Conservation (phyloP, 2,113 vertebrate genomes). For the Cryptoleucopteryx plumbea region DNA sequence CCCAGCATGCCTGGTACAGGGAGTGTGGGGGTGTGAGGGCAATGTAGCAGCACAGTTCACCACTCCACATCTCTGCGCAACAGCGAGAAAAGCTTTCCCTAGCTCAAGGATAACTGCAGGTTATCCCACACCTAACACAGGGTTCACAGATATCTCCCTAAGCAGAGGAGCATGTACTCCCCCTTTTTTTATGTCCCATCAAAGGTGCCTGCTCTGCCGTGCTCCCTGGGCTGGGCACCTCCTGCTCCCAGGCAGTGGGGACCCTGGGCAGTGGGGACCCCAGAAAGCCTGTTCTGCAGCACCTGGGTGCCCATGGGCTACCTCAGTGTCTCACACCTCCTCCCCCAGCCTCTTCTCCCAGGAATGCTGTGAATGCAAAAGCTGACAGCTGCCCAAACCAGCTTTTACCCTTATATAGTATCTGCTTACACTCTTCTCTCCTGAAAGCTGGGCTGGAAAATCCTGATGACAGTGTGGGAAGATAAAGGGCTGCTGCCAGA, state of each 20-base stretch:
- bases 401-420: conserved; percentile 24
- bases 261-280: neutral
- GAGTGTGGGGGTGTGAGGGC: no score
- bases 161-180: fast-evolving
- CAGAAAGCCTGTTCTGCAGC: neutral
- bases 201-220: fast-evolving
- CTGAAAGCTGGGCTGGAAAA: neutral
- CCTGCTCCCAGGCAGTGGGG: neutral
- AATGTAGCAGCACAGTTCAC: no score
- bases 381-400: conserved; percentile 22
- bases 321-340: neutral
- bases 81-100: no score
- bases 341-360: neutral
- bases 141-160: neutral
- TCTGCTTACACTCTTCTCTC: neutral
- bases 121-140: neutral
- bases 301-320: neutral
- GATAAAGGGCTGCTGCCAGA: neutral
- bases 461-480: conserved; percentile 1
- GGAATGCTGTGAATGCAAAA: neutral
- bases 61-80: no score
- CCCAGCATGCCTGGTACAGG: no score
- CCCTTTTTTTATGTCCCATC: neutral
- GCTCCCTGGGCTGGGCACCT: fast-evolving
- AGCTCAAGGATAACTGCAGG: conserved; percentile 57